Conservation (phyloP, 2,797 vertebrate species). For the Sebastes alutus region DNA sequence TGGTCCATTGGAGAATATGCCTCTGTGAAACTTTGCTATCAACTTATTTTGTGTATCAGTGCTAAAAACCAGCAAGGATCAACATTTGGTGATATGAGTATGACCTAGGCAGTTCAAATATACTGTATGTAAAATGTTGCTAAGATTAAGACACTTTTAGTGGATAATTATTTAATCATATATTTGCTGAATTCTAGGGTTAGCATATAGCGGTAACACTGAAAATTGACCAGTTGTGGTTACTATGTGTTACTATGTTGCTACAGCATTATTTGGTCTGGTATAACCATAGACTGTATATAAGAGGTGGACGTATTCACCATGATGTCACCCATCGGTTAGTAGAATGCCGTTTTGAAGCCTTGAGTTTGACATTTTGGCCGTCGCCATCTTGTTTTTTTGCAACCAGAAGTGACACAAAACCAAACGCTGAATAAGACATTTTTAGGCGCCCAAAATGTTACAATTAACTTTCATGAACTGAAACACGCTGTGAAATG, state of each 20-base stretch:
- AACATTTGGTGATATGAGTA: not conserved
- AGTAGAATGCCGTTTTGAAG: too few relatives aligned
- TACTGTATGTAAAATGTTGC: not conserved
- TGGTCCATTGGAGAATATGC: not conserved
- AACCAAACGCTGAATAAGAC: too few relatives aligned
- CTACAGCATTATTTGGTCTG: not conserved
- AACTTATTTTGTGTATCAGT: not conserved
- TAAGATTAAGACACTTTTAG: not conserved
- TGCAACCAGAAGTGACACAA: too few relatives aligned
- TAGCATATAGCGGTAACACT: not conserved
- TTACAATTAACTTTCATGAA: too few relatives aligned
- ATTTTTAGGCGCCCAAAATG: too few relatives aligned
- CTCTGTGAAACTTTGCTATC: not conserved
- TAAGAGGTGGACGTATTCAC: too few relatives aligned
- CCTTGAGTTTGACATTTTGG: too few relatives aligned
- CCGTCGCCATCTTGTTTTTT: rapidly evolving
- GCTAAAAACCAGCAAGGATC: not conserved
- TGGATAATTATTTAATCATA: not conserved
- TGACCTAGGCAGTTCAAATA: not conserved
- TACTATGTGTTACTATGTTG: not conserved
- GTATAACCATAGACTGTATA: too few relatives aligned
- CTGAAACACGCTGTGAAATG: too few relatives aligned
- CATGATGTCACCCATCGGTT: too few relatives aligned
- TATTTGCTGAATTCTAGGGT: not conserved
- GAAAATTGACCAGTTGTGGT: not conserved